Base-by-base conservation (phyloP, 2,113 vertebrate genomes). In the Tringa solitaria region DNA sequence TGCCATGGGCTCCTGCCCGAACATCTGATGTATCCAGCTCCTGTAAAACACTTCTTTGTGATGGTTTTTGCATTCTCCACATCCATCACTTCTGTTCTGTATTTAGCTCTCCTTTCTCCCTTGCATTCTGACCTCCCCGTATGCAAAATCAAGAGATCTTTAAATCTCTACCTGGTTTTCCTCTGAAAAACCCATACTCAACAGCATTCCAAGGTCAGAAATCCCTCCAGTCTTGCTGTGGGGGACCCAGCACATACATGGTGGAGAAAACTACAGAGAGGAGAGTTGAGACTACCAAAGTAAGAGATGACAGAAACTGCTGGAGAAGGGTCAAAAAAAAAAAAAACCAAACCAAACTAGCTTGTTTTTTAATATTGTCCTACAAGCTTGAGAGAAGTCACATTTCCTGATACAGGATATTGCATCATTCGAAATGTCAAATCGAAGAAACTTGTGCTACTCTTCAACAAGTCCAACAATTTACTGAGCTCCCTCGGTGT, bases 151-250 rank as follows among this genome's bases (percentile, higher is more conserved):
- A 87, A 91, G 84, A 70, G 70, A 87, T 82, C 64, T 75, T 84
- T 67, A 50, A 75, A 56, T 73, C 33, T 50, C 65, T 83, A 26
- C 33, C 53, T 53, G 33, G 12, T 24, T 89, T 28, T 82, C 5
- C 1, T 85, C 72, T 73, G 72, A 69, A 87, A 92, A 84, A 21
- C 37, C 78, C 63, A 4, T 13, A 50, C 72, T 85, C 67, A 35
- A 82, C 82, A 96, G 91, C 43, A 46, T 41, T 81, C 32, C n/a
- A 69, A 91, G 64, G 89, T 90, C 78, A 91, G 63, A 69, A 93
- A 60, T 76, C 72, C 65, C 74, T 68, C 5, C 21, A 56, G 43
- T 76, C 39, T 73, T 90, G 64, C 70, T 81, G 61, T 64, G 60
- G 67, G 32, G 53, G 45, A 61, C 32, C 33, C 75, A 90, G 65